Evolutionary conservation across 2,888 invertebrate species (phyloP), one percentile per base, ranked within the genome.

Genomic region (Eupithecia pulchellata): DNA sequence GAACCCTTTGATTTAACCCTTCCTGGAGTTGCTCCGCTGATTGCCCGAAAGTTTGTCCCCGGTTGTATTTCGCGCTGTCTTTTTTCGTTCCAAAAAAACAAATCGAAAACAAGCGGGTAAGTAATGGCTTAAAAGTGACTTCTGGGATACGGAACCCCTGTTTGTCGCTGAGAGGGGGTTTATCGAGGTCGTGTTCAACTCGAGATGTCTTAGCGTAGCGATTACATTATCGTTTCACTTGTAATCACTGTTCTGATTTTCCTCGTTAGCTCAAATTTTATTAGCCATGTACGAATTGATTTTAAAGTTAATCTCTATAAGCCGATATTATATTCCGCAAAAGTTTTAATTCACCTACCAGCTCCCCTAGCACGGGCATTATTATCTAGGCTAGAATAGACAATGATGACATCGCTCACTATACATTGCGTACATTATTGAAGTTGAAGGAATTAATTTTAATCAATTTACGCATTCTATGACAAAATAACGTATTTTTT

Each of bases 1-100:
- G 91, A 91, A 91, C 93, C 92, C 93, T 93, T 94, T 93, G 93
- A 94, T 94, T 94, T 92, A 92, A 93, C 93, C 93, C 92, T 90
- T 89, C 86, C 83, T 85, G 81, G 90, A 92, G 91, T 92, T 91
- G 88, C 84, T 87, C 84, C 88, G 89, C 91, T 93, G 94, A 93
- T 94, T 94, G 91, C 92, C 90, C 86, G 84, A 92, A 93, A 93
- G 92, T 93, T 93, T 86, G 89, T 86, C 89, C 34, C 83, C 84
- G 86, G 86, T 88, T 89, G 87, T 89, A 88, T 86, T 83, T 85
- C 79, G 82, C 86, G 86, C 88, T 89, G 87, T 87, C 88, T 90
- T 91, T 92, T 91, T 91, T 89, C 84, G 79, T 81, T 78, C 82
- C 82, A 85, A 89, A 91, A 91, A 93, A 92, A 92, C 89, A 90